Evolutionary conservation across 2,113 vertebrate species (phyloP).

Genomic region (Nothoprocta perdicaria): DNA sequence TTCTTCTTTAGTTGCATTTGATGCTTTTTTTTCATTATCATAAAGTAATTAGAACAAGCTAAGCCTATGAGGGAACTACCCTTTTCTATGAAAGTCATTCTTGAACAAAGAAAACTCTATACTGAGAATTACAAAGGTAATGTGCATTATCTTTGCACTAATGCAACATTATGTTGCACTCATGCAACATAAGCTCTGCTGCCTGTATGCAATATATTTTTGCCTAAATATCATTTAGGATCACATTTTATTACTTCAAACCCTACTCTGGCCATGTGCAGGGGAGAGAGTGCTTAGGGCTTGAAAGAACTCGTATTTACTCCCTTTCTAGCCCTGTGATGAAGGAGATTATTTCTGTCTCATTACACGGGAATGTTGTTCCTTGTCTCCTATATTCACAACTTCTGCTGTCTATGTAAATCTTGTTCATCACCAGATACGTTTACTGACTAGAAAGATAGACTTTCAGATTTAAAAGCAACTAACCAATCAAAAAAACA

Average conservation of each 20-base stretch:
- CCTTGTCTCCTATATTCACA: not conserved
- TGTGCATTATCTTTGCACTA: too few relatives aligned
- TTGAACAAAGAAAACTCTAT: not conserved
- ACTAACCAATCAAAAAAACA: not conserved
- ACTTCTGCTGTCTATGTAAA: not conserved
- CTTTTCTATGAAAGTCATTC: not conserved
- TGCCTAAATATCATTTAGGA: not conserved
- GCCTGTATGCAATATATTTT: not conserved
- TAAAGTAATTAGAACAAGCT: not conserved
- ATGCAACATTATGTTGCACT: too few relatives aligned
- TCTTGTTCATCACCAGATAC: not conserved
- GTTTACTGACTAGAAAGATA: not conserved
- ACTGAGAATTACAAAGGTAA: not conserved
- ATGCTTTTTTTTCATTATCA: not conserved
- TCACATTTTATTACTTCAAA: not conserved
- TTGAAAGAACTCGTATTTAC: not conserved
- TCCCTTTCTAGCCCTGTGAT: not conserved
- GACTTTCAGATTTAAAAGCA: not conserved
- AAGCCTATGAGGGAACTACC: not conserved
- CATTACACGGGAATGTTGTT: too few relatives aligned
- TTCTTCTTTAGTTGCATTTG: not conserved
- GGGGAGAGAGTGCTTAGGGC: not conserved
- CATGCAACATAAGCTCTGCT: not conserved
- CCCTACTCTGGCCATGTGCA: not conserved
- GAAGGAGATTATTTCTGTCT: not conserved